phyloP scores from a whole-genome alignment of 2,113 vertebrate genomes.

The Meles meles region DNA sequence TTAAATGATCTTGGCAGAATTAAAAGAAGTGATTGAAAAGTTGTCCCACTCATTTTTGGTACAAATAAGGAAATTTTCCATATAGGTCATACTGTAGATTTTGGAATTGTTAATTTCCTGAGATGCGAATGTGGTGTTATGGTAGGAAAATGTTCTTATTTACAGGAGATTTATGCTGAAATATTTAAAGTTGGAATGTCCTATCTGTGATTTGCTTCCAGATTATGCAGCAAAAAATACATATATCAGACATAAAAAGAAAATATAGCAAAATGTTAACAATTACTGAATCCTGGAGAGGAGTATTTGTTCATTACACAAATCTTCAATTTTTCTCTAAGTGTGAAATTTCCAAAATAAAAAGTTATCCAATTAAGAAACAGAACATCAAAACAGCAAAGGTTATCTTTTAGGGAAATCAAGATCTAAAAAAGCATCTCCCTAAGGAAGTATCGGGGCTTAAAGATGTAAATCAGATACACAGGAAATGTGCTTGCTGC shows the following conservation, averaged over 20 bases:
- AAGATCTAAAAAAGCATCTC: constrained; percentile 27
- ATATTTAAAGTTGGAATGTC: neutral
- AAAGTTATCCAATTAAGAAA: neutral
- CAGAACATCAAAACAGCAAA: neutral
- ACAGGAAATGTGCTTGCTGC: neutral
- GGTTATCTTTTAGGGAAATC: constrained; percentile 10
- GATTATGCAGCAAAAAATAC: neutral
- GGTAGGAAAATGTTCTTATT: neutral
- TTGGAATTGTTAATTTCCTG: constrained; percentile 6
- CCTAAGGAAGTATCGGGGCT: constrained; percentile 26
- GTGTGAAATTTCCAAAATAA: neutral
- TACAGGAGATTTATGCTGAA: neutral
- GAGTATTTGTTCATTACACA: neutral
- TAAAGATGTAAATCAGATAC: constrained; percentile 10
- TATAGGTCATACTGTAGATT: neutral
- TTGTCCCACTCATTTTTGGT: neutral
- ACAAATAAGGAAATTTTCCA: neutral
- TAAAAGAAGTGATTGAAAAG: neutral
- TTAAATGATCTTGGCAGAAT: neutral
- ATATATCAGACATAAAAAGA: neutral
- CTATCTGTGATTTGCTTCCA: neutral
- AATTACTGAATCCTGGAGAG: neutral
- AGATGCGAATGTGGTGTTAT: neutral
- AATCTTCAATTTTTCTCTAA: neutral
- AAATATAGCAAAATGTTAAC: neutral